Evolutionary conservation across 1,140 invertebrate species (phyloP), one percentile per base, ranked within the genome.

Genomic region (Drosophila serrata): DNA sequence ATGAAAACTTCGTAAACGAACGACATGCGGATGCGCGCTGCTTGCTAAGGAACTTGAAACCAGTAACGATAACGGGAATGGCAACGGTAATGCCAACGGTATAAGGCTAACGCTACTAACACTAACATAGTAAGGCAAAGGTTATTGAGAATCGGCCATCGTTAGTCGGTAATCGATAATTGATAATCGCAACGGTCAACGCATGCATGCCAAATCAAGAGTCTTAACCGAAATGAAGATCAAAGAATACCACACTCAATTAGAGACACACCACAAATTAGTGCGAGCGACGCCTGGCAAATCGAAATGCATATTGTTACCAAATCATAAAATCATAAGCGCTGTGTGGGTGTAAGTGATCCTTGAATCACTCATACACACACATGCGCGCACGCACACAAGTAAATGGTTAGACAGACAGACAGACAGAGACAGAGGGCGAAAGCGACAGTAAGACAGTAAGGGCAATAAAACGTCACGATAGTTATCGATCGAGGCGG

Each of bases 21-120:
- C 49, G 42, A 57, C 82, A 87, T 87, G 82, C 82, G 57, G 63
- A 88, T 88, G 82, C 84, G 84, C 82, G 84, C 84, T 88, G 76
- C 80, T 87, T 82, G 70, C 79, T 86, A 82, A 48, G 37, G 53
- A 85, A 81, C 70, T 80, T 37, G 43, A 48, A 42, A 68, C 67
- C 61, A 64, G 43, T 49, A 65, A 67, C 33, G 42, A 27, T 48
- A 81, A 27, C 40, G 48, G 24, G 35, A 63, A 31, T 27, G 55
- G 61, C 24, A 45, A 31, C 22, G 56, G 24, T 19, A 64, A 27
- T 37, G 37, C 35, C 37, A 69, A 43, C 45, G 29, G 9, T 42
- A 15, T 48, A 49, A 37, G 43, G 19, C 19, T 49, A 60, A 29
- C 31, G n/a, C 31, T 51, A 35, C 61, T 65, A 65, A 68, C 61